Percentiles rank a stretch among this genome's conserved stretches.
Conservation (phyloP, 2,113 vertebrate genomes). For the Indicator indicator region DNA sequence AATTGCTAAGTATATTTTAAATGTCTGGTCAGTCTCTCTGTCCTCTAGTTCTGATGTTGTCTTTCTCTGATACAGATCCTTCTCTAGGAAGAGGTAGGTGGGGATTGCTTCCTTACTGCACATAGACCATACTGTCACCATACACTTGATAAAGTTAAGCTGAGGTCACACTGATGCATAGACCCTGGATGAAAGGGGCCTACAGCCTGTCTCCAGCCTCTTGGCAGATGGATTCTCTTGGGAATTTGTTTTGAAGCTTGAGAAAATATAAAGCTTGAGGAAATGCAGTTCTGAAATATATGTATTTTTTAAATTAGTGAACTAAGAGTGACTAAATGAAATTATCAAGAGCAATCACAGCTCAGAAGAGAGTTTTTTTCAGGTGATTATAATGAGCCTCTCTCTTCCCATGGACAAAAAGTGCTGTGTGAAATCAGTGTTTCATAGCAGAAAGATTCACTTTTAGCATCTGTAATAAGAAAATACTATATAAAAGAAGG, state of each 20-base stretch:
- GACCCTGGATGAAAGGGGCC: not conserved
- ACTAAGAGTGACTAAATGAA: conserved; percentile 43
- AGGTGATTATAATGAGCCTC: conserved; percentile 48
- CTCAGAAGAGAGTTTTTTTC: conserved; percentile 3
- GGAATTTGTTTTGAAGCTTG: conserved; percentile 16
- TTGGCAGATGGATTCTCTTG: not conserved
- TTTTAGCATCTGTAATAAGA: conserved; percentile 15
- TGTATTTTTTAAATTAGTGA: conserved; percentile 64
- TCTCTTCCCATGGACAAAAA: conserved; percentile 24
- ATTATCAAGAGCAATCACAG: conserved; percentile 61
- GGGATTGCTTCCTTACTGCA: not conserved
- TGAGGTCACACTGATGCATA: not conserved
- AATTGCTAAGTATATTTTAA: not conserved
- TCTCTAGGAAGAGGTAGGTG: not conserved
- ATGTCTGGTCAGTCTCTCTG: not conserved
- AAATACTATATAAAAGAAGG: not conserved
- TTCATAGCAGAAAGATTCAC: not conserved
- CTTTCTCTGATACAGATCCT: not conserved
- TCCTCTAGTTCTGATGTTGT: not conserved
- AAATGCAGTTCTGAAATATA: conserved; percentile 40
- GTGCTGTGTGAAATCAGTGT: conserved; percentile 17
- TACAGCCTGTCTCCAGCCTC: not conserved
- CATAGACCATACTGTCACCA: not conserved
- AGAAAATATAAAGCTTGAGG: conserved; percentile 44
- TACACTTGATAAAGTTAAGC: not conserved